Conservation (phyloP, 2,888 invertebrate species). For the Apotomis betuletana region DNA sequence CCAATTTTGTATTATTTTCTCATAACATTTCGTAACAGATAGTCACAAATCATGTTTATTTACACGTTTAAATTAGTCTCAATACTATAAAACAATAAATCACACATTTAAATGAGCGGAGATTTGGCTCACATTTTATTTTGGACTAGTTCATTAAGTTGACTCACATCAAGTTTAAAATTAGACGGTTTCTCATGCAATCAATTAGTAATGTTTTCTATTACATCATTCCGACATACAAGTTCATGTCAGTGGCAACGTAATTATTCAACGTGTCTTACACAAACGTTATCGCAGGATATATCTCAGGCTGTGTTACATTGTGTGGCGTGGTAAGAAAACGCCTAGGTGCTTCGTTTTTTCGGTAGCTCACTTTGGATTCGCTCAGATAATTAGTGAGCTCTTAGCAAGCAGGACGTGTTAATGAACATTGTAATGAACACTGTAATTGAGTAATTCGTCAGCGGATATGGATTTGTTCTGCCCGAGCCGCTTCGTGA, state of each 20-base stretch:
- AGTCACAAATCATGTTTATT: conserved; percentile 59
- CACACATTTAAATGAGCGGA: conserved; percentile 44
- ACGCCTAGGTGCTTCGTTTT: conserved; percentile 53
- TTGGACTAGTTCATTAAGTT: conserved; percentile 52
- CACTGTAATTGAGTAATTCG: conserved; percentile 52
- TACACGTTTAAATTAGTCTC: conserved; percentile 46
- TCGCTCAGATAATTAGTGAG: conserved; percentile 75
- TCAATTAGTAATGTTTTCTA: conserved; percentile 26
- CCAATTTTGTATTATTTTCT: conserved; percentile 58
- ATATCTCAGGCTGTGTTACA: conserved; percentile 57
- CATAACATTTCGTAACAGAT: conserved; percentile 54
- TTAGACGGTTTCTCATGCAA: conserved; percentile 22
- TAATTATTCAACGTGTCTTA: conserved; percentile 17
- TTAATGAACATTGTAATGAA: conserved; percentile 59
- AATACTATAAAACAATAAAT: conserved; percentile 53
- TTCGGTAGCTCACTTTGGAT: conserved; percentile 64
- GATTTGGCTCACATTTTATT: conserved; percentile 54
- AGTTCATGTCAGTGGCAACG: background rate
- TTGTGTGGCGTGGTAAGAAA: conserved; percentile 56
- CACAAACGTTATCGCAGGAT: conserved; percentile 56
- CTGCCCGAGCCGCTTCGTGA: conserved; percentile 51
- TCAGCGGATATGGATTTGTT: conserved; percentile 69
- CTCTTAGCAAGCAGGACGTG: conserved; percentile 64
- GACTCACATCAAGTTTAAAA: conserved; percentile 31
- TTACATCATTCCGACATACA: conserved; percentile 32